These are phyloP conservation scores for Lycophotia porphyrea DNA, from an alignment of 2,888 invertebrate species.

Conservation along the genomic window DNA sequence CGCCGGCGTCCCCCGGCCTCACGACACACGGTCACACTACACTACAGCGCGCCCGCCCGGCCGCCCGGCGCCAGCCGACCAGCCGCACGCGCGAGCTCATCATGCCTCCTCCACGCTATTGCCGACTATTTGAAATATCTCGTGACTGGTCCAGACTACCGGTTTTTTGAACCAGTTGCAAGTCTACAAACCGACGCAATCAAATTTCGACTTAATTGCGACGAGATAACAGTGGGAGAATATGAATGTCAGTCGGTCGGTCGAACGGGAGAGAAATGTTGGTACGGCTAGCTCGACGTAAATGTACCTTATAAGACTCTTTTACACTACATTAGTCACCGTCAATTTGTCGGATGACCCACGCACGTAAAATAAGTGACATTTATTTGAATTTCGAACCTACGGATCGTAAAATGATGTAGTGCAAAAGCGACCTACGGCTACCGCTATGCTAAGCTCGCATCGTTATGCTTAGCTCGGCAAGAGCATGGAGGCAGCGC, in stretches of 20 bases:
- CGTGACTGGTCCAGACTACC: background rate
- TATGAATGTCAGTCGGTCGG: conserved; percentile 8
- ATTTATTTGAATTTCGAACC: background rate
- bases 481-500: conserved; percentile 58
- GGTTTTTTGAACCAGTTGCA: conserved; percentile 4
- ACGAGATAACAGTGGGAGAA: background rate
- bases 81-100: conserved; percentile 29
- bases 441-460: background rate
- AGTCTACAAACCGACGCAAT: background rate
- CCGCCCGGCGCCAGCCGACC: conserved; percentile 16
- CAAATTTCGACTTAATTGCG: background rate
- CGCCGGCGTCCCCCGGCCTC: conserved; percentile 43
- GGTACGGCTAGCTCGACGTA: background rate
- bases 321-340: conserved; percentile 13
- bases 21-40: conserved; percentile 40
- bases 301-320: conserved; percentile 5
- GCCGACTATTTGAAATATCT: conserved; percentile 26
- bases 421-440: conserved; percentile 7
- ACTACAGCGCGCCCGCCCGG: conserved; percentile 46
- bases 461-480: background rate
- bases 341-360: conserved; percentile 1
- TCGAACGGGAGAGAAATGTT: background rate
- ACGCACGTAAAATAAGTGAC: background rate
- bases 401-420: background rate
- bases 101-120: conserved; percentile 49